phyloP scores from a whole-genome alignment of 2,113 vertebrate genomes.

The Xenopus laevis region DNA sequence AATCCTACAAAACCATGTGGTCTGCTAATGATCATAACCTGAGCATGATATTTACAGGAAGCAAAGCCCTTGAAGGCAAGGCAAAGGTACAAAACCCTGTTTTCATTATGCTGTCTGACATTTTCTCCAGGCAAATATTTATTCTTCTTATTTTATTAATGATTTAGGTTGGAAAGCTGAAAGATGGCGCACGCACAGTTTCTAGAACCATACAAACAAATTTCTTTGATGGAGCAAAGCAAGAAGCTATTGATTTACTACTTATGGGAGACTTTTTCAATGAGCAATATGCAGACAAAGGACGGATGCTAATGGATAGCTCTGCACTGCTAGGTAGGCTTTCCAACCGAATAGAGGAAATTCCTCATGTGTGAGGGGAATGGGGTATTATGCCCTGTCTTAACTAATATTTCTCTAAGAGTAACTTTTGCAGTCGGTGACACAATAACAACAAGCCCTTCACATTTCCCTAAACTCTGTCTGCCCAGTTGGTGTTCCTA shows the following conservation, averaged over 20 bases:
- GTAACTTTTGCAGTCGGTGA: too few species aligned
- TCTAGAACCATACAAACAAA: slow-evolving; percentile 73
- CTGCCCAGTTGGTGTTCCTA: too few species aligned
- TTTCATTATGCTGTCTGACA: too few species aligned
- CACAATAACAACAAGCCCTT: too few species aligned
- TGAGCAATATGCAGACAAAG: slow-evolving; percentile 67
- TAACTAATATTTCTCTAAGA: too few species aligned
- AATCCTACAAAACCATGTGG: slow-evolving; percentile 74
- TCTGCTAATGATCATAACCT: slow-evolving; percentile 67
- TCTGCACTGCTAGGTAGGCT: slow-evolving; percentile 63
- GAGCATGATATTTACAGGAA: slow-evolving; percentile 72
- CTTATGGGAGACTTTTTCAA: slow-evolving; percentile 66
- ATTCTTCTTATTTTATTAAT: slow-evolving; percentile 1
- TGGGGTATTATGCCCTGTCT: too few species aligned
- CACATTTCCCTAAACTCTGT: too few species aligned
- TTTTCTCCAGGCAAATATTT: not conserved
- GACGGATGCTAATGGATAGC: slow-evolving; percentile 65
- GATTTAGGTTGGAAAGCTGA: slow-evolving; percentile 69
- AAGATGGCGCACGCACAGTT: slow-evolving; percentile 72
- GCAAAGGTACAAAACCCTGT: slow-evolving; percentile 62
- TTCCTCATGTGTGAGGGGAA: too few species aligned
- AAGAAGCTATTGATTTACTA: slow-evolving; percentile 70
- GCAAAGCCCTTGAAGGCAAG: slow-evolving; percentile 70
- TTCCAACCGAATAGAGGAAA: too few species aligned
- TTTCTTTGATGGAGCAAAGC: slow-evolving; percentile 69